Percentiles rank a stretch among this genome's conserved stretches.
Evolutionary conservation across 2,888 invertebrate species (phyloP).

Genomic region (Dyspetes luteomarginatus): DNA sequence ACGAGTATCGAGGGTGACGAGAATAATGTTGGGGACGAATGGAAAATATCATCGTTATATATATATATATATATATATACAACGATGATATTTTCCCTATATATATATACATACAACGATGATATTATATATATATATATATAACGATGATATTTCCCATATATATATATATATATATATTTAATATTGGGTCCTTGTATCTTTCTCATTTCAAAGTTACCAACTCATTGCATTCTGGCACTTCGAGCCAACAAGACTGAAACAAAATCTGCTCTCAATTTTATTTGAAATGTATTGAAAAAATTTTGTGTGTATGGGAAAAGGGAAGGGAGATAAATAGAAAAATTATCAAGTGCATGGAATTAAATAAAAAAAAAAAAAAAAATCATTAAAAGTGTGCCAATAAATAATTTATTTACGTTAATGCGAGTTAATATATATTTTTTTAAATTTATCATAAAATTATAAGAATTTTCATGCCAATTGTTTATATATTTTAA

Average conservation of each 20-base stretch:
- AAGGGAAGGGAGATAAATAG: background rate
- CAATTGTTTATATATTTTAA: no score
- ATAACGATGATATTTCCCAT: constrained; percentile 36
- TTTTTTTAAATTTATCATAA: no score
- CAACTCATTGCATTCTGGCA: constrained; percentile 46
- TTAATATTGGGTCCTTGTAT: constrained; percentile 45
- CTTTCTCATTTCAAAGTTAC: constrained; percentile 44
- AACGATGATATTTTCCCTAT: no score
- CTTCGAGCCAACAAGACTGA: constrained; percentile 42
- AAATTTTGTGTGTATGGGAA: background rate
- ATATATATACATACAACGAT: no score
- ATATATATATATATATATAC: constrained; percentile 20
- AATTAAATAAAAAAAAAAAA: constrained; percentile 4
- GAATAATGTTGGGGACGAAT: constrained; percentile 34
- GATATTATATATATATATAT: constrained; percentile 8
- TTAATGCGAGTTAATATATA: no score
- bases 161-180: constrained; percentile 22
- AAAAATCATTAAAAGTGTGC: background rate
- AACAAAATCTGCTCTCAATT: background rate
- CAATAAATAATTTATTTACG: no score
- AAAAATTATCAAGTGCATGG: constrained; percentile 2
- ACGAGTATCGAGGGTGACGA: constrained; percentile 36
- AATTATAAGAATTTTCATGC: no score
- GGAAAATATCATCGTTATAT: constrained; percentile 42
- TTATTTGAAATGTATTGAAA: background rate